Evolutionary conservation across 2,113 vertebrate genomes (phyloP), one percentile per base, ranked within the genome.

Genomic region (Neogobius melanostomus): DNA sequence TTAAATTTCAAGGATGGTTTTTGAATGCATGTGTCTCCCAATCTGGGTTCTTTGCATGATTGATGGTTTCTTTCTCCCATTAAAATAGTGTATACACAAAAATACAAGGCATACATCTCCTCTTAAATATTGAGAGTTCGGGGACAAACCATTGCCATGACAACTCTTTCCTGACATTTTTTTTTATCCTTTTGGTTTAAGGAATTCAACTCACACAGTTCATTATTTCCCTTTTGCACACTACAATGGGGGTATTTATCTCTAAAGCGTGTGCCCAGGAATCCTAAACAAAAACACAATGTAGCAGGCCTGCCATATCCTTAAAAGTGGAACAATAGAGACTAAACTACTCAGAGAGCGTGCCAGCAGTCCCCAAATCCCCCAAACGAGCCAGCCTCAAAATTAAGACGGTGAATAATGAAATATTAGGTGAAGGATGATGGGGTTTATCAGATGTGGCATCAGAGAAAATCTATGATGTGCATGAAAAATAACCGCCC

Each of bases 81-180:
- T 80, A 79, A 5, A 36, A 56, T 43, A 57, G 62, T n/a, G 67
- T 47, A 66, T 0, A 9, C 49, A 64, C 48, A 15, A 68, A 77
- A 82, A 75, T 72, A 74, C 21, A 80, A 79, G 76, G 59, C 71
- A 64, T 68, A 74, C 73, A 83, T 63, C 76, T 84, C 75, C 83
- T 82, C 63, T 73, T 87, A 86, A 89, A 92, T 82, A 79, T 75
- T 86, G 63, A 69, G 71, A 80, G 80, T 88, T 89, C 73, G 78
- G 81, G 73, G 80, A 88, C 69, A 87, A 85, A 77, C 84, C 87
- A 92, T 91, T 87, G 87, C 91, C 86, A 91, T 92, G 92, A 92
- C 92, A 92, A 92, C 91, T 91, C 85, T 45, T 82, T 84, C 82
- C 86, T 85, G 85, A 88, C 86, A 89, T 85, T 87, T 83, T 77